Evolutionary conservation across 1,140 invertebrate species (phyloP), one percentile per base, ranked within the genome.

Genomic region (Drosophila ficusphila): DNA sequence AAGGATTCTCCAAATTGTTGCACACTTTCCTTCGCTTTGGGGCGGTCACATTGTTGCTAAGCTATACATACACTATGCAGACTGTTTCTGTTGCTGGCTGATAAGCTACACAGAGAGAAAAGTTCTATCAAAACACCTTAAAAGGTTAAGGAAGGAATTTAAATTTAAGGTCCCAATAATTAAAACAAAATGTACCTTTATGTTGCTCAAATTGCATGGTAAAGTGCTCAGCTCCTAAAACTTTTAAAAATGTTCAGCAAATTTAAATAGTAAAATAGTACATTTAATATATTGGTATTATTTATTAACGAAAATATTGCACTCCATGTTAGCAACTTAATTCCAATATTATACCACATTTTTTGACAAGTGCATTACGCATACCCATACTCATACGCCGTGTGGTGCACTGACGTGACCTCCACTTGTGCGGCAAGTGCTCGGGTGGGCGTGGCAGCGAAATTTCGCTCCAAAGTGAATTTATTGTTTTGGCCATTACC

Each of bases 1-100:
- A 52, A 67, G 64, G 71, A 79, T 85, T 79, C 65, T 69, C 71
- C 62, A 72, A 76, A 86, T 73, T 79, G 75, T 79, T 83, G 79
- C 79, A 71, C 52, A 70, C 69, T 58, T 67, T 67, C 36, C 64
- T 67, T 65, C 18, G 61, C 61, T 65, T 64, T 34, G 29, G 42
- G 62, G 60, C 46, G 54, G 68, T 82, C 79, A 78, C 79, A 83
- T 64, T 77, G 69, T 74, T 83, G 46, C 47, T 31, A 71, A 58
- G 34, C 77, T 58, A 25, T 48, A 51, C 38, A 29, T 38, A 44
- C 29, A 47, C 18, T 29, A 7, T 5, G 8, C 23, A 27, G 25
- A 23, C 16, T 49, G 42, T 19, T 33, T 31, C 65, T 33, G 56
- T 33, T 54, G 51, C 33, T 23, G 51, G 36, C 76, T 61, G 69